Base-by-base conservation (phyloP, 2,797 vertebrate genomes). In the Numenius phaeopus region DNA sequence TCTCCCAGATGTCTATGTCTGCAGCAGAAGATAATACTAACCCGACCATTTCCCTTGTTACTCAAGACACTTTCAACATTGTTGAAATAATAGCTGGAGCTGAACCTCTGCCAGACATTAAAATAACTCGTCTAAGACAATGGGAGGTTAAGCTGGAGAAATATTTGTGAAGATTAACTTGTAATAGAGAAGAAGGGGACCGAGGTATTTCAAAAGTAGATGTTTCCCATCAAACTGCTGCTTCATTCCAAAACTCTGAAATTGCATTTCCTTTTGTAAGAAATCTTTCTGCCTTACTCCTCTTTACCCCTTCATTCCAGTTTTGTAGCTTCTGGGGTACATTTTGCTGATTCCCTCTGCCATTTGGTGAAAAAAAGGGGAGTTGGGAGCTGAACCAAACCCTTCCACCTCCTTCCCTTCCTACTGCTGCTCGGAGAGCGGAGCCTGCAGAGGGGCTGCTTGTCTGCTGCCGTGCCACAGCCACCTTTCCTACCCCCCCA, bases 391-490 rank as follows among this genome's bases (percentile, higher is more conserved):
- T 61, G 11, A 87, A 71, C 16, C 21, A 61, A 65, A 80, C 20
- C 52, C 34, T 73, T 80, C 29, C 40, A 75, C 11, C 46, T 44
- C 67, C n/a, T 27, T 19, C 40, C 40, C 16, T 76, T 67, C 40
- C 37, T 14, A 11, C n/a, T 0, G 1, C 71, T 39, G 58, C 46
- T 59, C 1, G 1, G 69, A 37, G 29, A 46, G 30, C 2, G 1
- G 18, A 17, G 37, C 44, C 69, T 29, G 47, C 10, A 5, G 11
- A 59, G 59, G 39, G 40, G 75, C 59, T 54, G 39, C 50, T n/a
- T 21, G 24, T 8, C 32, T 16, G 17, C 22, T 39, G 44, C 59
- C 3, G 2, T n/a, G 23, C 39, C 27, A 15, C 37, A 10, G 20
- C 27, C 17, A 5, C 23, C 44, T 44, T 30, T 44, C 49, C 57